Base-by-base conservation (phyloP, 2,888 invertebrate species). In the Pharmacophagus antenor region DNA sequence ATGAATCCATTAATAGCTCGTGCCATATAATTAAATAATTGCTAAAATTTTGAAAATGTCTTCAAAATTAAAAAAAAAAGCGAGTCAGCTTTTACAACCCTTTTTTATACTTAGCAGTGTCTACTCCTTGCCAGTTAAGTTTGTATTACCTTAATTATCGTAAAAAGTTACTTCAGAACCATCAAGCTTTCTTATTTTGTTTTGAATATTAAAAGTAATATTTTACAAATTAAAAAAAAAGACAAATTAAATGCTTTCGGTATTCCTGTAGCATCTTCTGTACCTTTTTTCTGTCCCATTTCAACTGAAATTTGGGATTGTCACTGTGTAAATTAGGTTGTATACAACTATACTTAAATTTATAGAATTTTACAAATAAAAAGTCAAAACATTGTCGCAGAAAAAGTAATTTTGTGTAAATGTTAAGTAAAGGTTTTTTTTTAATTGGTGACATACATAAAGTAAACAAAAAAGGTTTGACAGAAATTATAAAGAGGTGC, bases 81-180 rank as follows among this genome's bases (percentile, higher is more conserved):
- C 17, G 47, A 48, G 17, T 20, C 41, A 23, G 20, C 23, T 48
- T 48, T 20, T 25, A 48, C 22, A 51, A 25, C 23, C 42, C 22
- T 54, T 59, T 54, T 21, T 49, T 49, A n/a, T 53, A 53, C 53
- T 54, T 59, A 54, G 21, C 27, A 27, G 42, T 42, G 17, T 59
- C 53, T 41, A 53, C 53, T 59, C 42, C 42, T 41, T 54, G 21
- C 49, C 41, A 42, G 27, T 59, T 59, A 31, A 49, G 48, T 25
- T 42, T 48, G 48, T 54, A 53, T 42, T 59, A 49, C 48, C 42
- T 53, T 54, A 54, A 59, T 54, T 54, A 59, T 49, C 58, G 53
- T 49, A 27, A 54, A 48, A 59, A 53, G 42, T 59, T 59, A 48
- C 58, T 48, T 59, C 49, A 27, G 41, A 47, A 46, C n/a, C 21